Conservation (phyloP, 2,113 vertebrate species). For the Lophura nycthemera region DNA sequence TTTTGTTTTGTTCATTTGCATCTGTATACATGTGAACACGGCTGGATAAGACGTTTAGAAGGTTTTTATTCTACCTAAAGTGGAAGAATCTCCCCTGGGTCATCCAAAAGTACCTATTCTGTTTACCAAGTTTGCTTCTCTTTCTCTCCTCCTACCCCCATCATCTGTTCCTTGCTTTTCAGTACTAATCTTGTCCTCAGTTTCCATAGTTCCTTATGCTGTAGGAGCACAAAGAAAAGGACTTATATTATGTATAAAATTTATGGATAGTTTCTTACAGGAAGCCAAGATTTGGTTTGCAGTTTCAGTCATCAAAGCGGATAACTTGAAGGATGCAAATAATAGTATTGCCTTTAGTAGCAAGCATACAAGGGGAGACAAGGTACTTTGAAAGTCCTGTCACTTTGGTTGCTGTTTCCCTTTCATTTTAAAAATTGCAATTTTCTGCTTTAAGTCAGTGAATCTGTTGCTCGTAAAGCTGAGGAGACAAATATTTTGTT, state of each 20-base stretch:
- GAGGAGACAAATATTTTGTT: background rate
- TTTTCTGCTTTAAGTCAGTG: background rate
- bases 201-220: background rate
- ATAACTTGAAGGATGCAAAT: background rate
- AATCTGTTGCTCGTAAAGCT: background rate
- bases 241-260: background rate
- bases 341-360: background rate
- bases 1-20: background rate
- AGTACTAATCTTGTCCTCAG: background rate
- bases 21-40: background rate
- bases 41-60: background rate
- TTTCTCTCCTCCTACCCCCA: background rate
- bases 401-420: background rate
- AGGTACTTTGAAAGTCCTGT: background rate
- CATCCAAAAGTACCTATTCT: background rate
- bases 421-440: background rate
- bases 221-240: background rate
- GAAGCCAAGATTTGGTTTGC: background rate
- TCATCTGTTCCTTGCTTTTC: background rate
- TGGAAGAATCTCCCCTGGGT: background rate
- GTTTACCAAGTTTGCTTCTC: background rate
- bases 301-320: background rate
- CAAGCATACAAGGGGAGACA: background rate
- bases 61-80: background rate
- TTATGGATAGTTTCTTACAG: background rate